Evolutionary conservation across 2,113 vertebrate genomes (phyloP).

Genomic region (Odocoileus hemionus): DNA sequence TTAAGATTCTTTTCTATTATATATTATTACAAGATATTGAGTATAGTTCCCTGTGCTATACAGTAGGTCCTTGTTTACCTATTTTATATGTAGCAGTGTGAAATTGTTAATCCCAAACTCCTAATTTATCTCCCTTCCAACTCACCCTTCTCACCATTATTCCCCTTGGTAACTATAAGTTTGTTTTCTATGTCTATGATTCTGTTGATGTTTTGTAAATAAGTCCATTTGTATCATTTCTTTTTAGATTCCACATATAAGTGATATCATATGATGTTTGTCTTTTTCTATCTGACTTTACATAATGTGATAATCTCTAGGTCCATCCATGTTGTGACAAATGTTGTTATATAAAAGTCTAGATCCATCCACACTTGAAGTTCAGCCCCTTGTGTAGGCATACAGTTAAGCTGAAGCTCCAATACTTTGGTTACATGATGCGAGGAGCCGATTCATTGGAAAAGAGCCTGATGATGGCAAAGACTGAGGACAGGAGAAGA

Average conservation of each 20-base stretch:
- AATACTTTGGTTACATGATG: too few species aligned
- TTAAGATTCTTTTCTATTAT: neutral
- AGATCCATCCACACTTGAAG: neutral
- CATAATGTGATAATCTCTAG: neutral
- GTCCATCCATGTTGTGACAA: neutral
- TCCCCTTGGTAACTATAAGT: neutral
- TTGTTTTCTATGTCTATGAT: neutral
- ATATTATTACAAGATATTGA: neutral
- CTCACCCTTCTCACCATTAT: neutral
- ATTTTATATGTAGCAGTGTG: neutral
- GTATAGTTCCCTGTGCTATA: neutral
- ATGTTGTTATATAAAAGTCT: neutral
- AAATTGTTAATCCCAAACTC: neutral
- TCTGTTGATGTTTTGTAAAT: neutral
- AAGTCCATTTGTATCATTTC: neutral
- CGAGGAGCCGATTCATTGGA: too few species aligned
- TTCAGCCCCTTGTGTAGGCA: neutral
- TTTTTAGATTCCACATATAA: neutral
- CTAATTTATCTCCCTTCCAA: neutral
- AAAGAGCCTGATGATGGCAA: too few species aligned
- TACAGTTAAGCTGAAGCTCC: too few species aligned
- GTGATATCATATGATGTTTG: neutral
- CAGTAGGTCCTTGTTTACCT: neutral
- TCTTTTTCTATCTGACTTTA: neutral
- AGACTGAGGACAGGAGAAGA: too few species aligned